A percentile compares a stretch with the other conserved stretches of the same genome.
Conservation (phyloP, 2,797 vertebrate species). For the Pelochelys cantorii region DNA sequence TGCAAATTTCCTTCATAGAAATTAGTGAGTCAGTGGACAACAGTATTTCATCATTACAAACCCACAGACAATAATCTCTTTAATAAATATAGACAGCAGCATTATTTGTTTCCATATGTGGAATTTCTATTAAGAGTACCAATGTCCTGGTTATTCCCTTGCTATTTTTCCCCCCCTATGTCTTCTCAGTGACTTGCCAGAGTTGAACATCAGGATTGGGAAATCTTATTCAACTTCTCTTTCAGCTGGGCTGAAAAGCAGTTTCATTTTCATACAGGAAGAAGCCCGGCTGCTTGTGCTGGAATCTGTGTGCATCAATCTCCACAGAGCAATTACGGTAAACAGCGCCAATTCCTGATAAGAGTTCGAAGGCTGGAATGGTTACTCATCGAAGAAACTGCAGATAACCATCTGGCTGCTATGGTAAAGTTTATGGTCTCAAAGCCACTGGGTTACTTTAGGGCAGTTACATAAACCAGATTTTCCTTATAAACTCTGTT, state of each 20-base stretch:
- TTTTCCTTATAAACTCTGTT: not conserved
- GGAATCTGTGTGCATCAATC: not conserved
- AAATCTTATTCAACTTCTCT: not conserved
- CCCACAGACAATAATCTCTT: not conserved
- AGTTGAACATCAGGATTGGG: not conserved
- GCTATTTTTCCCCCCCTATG: not conserved
- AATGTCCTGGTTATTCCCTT: not conserved
- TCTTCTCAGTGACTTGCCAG: not conserved
- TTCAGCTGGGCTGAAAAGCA: not conserved
- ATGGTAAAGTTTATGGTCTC: not conserved
- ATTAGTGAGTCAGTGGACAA: not conserved
- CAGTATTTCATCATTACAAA: not conserved
- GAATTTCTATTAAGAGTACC: not conserved
- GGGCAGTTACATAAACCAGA: not conserved
- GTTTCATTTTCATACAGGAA: not conserved
- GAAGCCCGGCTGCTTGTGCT: not conserved
- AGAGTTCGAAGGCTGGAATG: not conserved
- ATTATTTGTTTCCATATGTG: not conserved
- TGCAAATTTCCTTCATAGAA: not conserved
- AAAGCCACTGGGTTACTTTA: not conserved
- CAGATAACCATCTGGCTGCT: not conserved
- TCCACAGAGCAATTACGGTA: not conserved
- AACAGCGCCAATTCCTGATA: no score
- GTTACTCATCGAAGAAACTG: not conserved
- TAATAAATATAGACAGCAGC: not conserved